These are phyloP conservation scores for Xiphophorus birchmanni DNA, from an alignment of 2,797 vertebrate genomes.

Conservation along the genomic window DNA sequence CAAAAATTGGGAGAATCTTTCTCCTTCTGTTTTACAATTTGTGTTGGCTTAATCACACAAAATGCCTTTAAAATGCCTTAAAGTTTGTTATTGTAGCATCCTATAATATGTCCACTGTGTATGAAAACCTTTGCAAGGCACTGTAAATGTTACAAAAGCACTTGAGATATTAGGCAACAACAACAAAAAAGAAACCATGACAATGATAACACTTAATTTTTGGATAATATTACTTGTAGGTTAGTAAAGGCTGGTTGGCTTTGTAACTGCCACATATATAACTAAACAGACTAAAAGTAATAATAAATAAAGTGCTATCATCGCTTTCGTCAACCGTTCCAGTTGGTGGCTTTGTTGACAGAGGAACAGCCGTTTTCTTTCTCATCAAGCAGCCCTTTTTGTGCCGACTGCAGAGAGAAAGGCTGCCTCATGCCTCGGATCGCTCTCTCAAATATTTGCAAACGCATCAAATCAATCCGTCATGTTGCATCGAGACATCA, in stretches of 20 bases:
- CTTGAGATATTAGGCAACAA: constrained; percentile 55
- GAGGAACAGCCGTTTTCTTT: constrained; percentile 48
- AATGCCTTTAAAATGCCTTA: not conserved
- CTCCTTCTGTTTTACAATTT: not conserved
- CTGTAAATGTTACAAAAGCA: constrained; percentile 61
- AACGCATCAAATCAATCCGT: constrained; percentile 18
- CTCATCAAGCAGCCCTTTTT: constrained; percentile 28
- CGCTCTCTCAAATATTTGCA: constrained; percentile 11
- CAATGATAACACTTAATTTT: constrained; percentile 65
- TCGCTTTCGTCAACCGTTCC: constrained; percentile 29
- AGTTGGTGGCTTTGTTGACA: constrained; percentile 42
- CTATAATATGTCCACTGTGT: not conserved
- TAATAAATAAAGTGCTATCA: constrained; percentile 73
- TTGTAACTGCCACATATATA: not conserved
- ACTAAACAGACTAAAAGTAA: not conserved
- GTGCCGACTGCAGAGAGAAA: constrained; percentile 35
- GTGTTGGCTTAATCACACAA: not conserved
- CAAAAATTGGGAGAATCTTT: not conserved
- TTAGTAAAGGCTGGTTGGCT: not conserved
- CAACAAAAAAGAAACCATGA: constrained; percentile 15
- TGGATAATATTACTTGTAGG: not conserved
- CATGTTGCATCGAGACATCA: constrained; percentile 4
- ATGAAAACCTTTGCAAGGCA: constrained; percentile 38
- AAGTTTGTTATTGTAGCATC: not conserved
- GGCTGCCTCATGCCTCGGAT: constrained; percentile 51